Percentiles rank a stretch among this genome's conserved stretches.
These are phyloP conservation scores for Drosophila picticornis DNA, from an alignment of 2,888 invertebrate genomes.

Conservation along the genomic window DNA sequence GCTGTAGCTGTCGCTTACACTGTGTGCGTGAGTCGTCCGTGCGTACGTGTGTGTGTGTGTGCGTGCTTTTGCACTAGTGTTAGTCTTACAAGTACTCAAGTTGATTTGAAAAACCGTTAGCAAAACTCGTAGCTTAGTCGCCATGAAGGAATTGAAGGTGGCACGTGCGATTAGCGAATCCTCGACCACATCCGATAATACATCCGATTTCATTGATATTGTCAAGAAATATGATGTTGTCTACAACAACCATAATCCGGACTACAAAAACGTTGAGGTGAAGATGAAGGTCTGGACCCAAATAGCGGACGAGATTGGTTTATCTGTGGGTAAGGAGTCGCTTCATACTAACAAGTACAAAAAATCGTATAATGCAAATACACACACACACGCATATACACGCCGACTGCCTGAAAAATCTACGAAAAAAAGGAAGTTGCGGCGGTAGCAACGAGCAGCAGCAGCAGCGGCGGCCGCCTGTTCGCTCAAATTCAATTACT, in stretches of 20 bases:
- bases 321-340: constrained; percentile 83
- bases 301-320: constrained; percentile 84
- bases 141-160: constrained; percentile 77
- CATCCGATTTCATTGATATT: constrained; percentile 84
- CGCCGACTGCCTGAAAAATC: constrained; percentile 10
- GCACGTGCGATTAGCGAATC: constrained; percentile 82
- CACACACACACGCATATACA: constrained; percentile 10
- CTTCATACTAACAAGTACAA: constrained; percentile 1
- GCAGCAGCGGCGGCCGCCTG: constrained; percentile 45
- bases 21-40: constrained; percentile 4
- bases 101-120: constrained; percentile 54
- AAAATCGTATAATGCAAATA: constrained; percentile 21
- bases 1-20: constrained; percentile 10
- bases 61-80: constrained; percentile 22
- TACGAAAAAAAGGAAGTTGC: constrained; percentile 56
- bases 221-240: constrained; percentile 84
- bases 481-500: constrained; percentile 67
- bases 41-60: constrained; percentile 12
- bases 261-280: constrained; percentile 84
- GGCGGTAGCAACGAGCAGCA: constrained; percentile 46
- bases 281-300: constrained; percentile 84
- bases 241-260: constrained; percentile 84
- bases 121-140: constrained; percentile 25
- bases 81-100: constrained; percentile 13
- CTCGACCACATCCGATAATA: constrained; percentile 84